Conservation (phyloP, 2,797 vertebrate species). For the Borostomias antarcticus region DNA sequence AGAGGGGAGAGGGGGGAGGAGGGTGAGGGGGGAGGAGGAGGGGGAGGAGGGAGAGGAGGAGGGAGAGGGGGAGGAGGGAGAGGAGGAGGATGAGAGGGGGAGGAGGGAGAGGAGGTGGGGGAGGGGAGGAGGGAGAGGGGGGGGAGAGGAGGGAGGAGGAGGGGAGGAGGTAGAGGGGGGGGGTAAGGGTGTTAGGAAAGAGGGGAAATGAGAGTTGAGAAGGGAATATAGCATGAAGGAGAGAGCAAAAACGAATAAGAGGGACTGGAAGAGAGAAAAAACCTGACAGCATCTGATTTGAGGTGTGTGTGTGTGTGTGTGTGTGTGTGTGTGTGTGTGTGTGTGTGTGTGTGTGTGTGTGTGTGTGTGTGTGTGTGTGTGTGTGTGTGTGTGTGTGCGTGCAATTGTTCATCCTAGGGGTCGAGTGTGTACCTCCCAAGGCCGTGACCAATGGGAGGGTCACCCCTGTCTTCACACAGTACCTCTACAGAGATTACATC, state of each 20-base stretch:
- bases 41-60: background rate
- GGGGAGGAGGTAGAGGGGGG: background rate
- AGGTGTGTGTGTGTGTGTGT: no score
- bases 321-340: no score
- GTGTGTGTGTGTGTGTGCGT: background rate
- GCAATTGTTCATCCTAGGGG: conserved; percentile 58
- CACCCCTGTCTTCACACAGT: conserved; percentile 62
- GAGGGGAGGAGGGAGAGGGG: background rate
- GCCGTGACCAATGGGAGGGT: conserved; percentile 61
- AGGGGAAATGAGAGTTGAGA: background rate
- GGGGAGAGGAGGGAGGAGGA: background rate
- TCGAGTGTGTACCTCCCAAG: conserved; percentile 63
- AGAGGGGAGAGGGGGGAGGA: background rate
- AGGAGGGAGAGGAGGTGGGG: background rate
- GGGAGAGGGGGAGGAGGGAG: background rate
- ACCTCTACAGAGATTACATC: conserved; percentile 77
- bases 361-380: no score
- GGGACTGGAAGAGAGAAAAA: no score
- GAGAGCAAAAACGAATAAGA: no score
- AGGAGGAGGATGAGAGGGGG: background rate
- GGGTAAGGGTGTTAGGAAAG: no score
- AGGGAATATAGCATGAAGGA: no score
- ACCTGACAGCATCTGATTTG: no score
- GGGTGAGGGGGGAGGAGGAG: background rate
- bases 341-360: no score